A percentile compares a stretch with the other conserved stretches of the same genome.
Conservation (phyloP, 1,140 invertebrate species). For the Diprion similis region DNA sequence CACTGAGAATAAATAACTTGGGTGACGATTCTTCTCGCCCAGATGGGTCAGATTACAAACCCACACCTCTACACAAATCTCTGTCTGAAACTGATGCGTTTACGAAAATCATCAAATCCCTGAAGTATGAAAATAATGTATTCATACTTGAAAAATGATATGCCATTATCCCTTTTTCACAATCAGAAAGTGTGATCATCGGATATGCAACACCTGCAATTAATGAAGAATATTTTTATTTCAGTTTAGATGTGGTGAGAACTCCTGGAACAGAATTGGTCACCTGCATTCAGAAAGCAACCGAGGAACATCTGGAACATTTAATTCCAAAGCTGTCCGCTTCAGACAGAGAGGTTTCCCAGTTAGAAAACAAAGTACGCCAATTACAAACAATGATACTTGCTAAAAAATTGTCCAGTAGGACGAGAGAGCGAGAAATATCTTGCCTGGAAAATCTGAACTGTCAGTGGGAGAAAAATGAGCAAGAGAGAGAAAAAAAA, state of each 20-base stretch:
- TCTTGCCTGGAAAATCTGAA: background rate
- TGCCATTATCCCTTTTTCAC: background rate
- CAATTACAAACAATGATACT: conserved; percentile 28
- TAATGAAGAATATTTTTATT: conserved; percentile 20
- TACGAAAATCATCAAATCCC: conserved; percentile 36
- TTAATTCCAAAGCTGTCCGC: conserved; percentile 40
- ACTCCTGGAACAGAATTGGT: conserved; percentile 36
- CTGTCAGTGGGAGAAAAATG: background rate
- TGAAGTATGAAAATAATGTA: conserved; percentile 37
- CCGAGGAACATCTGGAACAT: conserved; percentile 37
- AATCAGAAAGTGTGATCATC: conserved; percentile 9
- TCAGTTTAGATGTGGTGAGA: conserved; percentile 35
- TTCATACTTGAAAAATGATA: conserved; percentile 17
- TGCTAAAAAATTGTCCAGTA: background rate
- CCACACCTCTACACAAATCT: conserved; percentile 36
- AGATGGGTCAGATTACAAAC: conserved; percentile 54
- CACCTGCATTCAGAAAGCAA: conserved; percentile 40
- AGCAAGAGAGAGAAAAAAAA: conserved; percentile 12
- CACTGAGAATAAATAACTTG: conserved; percentile 56
- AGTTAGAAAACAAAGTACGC: conserved; percentile 38
- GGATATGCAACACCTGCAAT: background rate
- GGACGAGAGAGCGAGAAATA: background rate
- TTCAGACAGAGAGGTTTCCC: conserved; percentile 39
- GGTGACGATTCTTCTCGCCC: conserved; percentile 48
- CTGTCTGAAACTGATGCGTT: conserved; percentile 40